Percentiles rank a stretch among this genome's conserved stretches.
Conservation (phyloP, 2,113 vertebrate genomes). For the Oryzias celebensis region DNA sequence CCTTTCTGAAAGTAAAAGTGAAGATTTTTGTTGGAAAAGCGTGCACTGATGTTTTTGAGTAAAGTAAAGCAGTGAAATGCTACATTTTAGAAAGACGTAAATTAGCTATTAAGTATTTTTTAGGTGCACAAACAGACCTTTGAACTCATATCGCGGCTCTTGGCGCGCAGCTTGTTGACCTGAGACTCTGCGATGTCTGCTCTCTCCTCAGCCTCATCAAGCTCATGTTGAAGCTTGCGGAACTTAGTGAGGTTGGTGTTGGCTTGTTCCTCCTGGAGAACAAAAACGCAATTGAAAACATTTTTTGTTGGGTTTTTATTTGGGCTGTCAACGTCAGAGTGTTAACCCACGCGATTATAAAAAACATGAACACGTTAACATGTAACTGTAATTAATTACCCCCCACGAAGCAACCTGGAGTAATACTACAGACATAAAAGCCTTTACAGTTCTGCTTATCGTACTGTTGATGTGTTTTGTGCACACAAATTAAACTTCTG, state of each 20-base stretch:
- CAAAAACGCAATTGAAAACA: background rate
- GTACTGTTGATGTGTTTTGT: too few species aligned
- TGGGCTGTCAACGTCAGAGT: too few species aligned
- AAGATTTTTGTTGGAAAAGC: conserved; percentile 44
- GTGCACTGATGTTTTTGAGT: background rate
- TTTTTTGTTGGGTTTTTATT: background rate
- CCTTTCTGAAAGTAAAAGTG: conserved; percentile 60
- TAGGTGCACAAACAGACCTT: conserved; percentile 55
- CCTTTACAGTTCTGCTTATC: too few species aligned
- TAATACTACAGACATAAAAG: too few species aligned
- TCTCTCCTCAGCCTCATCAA: conserved; percentile 76
- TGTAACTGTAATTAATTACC: too few species aligned
- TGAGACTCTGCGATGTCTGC: conserved; percentile 77
- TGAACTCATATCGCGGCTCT: conserved; percentile 69
- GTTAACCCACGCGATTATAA: too few species aligned
- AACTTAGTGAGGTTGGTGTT: conserved; percentile 73
- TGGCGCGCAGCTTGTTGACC: conserved; percentile 77
- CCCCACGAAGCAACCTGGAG: too few species aligned
- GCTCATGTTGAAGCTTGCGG: conserved; percentile 71
- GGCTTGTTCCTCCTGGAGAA: conserved; percentile 73
- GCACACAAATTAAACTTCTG: too few species aligned
- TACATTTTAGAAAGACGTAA: too few species aligned
- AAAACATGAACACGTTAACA: too few species aligned
- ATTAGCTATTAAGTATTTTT: background rate
- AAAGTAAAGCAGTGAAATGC: too few species aligned